Base-by-base conservation (phyloP, 2,797 vertebrate genomes). In the Gadopsis marmoratus region DNA sequence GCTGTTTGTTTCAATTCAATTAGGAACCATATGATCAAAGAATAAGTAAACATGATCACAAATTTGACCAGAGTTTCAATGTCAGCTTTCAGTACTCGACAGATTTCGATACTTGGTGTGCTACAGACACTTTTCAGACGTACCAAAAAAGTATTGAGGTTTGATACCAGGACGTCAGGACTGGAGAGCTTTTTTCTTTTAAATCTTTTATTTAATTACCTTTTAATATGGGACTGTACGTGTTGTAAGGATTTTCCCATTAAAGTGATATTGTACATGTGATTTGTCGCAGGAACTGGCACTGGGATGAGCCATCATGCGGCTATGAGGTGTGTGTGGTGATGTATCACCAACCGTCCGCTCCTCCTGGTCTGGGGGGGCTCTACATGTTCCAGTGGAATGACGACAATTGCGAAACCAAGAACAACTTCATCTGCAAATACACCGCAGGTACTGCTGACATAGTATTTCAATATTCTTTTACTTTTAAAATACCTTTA, bases 351-450 rank as follows among this genome's bases (percentile, higher is more conserved):
- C 98, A 99, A 54, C 98, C 98, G 0, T 98, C 97, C 0, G 97
- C 97, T 37, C 95, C 97, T 0, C 84, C 95, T 0, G 96, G 96
- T 0, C 69, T 95, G 0, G 97, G 96, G 0, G 98, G 96, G 0
- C 95, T 92, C 58, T 99, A 99, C 90, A 96, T 96, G 97, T 99
- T 98, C 84, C 96, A 97, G 78, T 99, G 98, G 98, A 99, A 99
- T 0, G 98, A 99, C 0, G 98, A 99, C 93, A 96, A 97, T 13
- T 99, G 98, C 74, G 97, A 96, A 92, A 96, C 97, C 86, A 98
- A 96, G 82, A 99, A 99, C 90, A 99, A 99, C 92, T 99, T 99
- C 90, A 98, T 99, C 92, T 99, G 98, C 95, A 99, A 99, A 90
- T 99, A 99, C 64, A 92, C 95, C 4, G 88, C 95, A 86, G 98